These are phyloP conservation scores for Ophion ellenae DNA, from an alignment of 2,888 invertebrate genomes.

Conservation along the genomic window DNA sequence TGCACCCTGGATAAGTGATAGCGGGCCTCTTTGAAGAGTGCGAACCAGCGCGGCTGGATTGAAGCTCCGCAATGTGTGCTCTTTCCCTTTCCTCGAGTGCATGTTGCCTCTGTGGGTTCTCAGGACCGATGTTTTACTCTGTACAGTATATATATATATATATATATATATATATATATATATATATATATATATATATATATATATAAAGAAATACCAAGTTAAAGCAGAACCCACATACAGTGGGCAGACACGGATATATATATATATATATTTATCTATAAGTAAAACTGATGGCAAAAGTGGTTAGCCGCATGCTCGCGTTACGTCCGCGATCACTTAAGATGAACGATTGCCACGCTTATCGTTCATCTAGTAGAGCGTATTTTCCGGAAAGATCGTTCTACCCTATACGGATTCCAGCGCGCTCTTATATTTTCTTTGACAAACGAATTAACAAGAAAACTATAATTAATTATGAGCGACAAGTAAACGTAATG, in stretches of 20 bases:
- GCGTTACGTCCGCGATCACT: slow-evolving; percentile 24
- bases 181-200: neutral
- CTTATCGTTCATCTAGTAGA: slow-evolving; percentile 37
- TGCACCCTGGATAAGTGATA: slow-evolving; percentile 79
- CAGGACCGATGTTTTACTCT: slow-evolving; percentile 24
- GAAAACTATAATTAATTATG: neutral
- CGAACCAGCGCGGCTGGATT: slow-evolving; percentile 47
- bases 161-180: too few species aligned
- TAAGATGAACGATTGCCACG: slow-evolving; percentile 26
- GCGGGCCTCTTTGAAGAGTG: slow-evolving; percentile 80
- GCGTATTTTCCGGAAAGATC: slow-evolving; percentile 24
- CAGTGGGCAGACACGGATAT: neutral
- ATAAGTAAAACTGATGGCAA: slow-evolving; percentile 33
- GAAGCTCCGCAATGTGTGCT: slow-evolving; percentile 26
- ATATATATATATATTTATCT: neutral
- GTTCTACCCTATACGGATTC: slow-evolving; percentile 1
- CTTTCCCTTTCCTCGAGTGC: slow-evolving; percentile 62
- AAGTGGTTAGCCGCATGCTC: slow-evolving; percentile 37
- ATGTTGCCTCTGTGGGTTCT: slow-evolving; percentile 56
- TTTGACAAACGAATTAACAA: neutral
- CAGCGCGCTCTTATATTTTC: neutral
- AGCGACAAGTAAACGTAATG: neutral
- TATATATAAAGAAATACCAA: neutral
- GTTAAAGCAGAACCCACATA: neutral
- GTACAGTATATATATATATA: slow-evolving; percentile 4